Evolutionary conservation across 2,797 vertebrate species (phyloP).

Genomic region (Chanos chanos): DNA sequence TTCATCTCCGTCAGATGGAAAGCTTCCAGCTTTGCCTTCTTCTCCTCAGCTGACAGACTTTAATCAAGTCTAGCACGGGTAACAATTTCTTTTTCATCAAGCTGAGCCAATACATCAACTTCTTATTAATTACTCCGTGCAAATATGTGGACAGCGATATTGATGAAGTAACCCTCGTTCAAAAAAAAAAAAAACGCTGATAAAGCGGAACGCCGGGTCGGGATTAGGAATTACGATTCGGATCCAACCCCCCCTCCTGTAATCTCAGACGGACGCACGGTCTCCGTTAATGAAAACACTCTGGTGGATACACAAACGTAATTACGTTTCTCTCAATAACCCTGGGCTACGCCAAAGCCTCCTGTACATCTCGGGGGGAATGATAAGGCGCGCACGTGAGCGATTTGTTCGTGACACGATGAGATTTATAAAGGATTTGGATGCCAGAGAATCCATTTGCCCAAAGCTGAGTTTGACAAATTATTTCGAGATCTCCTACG

Average conservation of each 20-base stretch:
- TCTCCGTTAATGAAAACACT: conserved; percentile 44
- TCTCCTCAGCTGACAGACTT: conserved; percentile 31
- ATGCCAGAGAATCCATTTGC: not conserved
- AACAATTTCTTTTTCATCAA: conserved; percentile 48
- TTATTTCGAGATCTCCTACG: no score
- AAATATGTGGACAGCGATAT: conserved; percentile 64
- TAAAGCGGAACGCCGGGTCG: conserved; percentile 54
- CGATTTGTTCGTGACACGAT: not conserved
- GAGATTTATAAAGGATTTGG: not conserved
- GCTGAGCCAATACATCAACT: conserved; percentile 36
- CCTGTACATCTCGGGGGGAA: no score
- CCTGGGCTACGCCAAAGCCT: conserved; percentile 20
- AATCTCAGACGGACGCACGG: conserved; percentile 30
- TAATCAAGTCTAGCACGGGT: conserved; percentile 30
- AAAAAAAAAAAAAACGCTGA: conserved; percentile 69
- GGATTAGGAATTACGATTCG: conserved; percentile 43
- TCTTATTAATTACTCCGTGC: conserved; percentile 69
- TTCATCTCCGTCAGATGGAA: not conserved
- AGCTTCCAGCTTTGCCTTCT: not conserved
- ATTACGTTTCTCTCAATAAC: conserved; percentile 48
- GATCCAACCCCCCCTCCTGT: conserved; percentile 42
- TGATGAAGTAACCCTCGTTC: conserved; percentile 66
- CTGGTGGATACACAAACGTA: conserved; percentile 40
- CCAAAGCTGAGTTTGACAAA: not conserved
- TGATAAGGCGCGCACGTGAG: not conserved